phyloP scores from a whole-genome alignment of 1,140 invertebrate genomes.

The Heterodera schachtii region DNA sequence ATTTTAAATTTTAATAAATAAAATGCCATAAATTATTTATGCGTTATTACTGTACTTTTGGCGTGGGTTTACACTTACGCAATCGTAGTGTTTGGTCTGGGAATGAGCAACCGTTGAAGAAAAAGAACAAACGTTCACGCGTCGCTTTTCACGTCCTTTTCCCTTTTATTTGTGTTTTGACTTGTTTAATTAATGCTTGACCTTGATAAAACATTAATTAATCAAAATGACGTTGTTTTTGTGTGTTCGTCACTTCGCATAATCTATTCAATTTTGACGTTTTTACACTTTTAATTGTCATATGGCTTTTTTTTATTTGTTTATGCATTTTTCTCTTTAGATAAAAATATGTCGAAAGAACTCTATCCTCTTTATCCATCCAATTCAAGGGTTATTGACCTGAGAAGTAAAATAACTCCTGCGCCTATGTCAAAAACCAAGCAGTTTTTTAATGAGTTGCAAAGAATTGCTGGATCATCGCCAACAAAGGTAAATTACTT shows the following conservation, averaged over 20 bases:
- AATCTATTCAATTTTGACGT: neutral
- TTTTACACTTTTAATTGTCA: slow-evolving; percentile 5
- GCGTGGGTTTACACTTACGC: neutral
- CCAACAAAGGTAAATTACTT: slow-evolving; percentile 12
- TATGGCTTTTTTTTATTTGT: slow-evolving; percentile 2
- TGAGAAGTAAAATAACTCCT: slow-evolving; percentile 30
- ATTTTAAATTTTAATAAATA: neutral
- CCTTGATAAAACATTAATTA: neutral
- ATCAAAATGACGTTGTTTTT: neutral
- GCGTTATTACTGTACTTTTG: neutral
- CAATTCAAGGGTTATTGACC: slow-evolving; percentile 35
- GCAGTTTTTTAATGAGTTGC: slow-evolving; percentile 32
- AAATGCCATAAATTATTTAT: neutral
- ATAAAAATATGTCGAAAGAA: slow-evolving; percentile 21
- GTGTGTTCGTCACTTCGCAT: neutral
- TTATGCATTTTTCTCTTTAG: slow-evolving; percentile 15
- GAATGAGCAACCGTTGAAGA: neutral
- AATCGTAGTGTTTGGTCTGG: neutral
- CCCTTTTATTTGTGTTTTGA: neutral
- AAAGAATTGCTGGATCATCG: slow-evolving; percentile 25
- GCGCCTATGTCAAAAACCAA: slow-evolving; percentile 35
- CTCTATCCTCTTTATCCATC: slow-evolving; percentile 41
- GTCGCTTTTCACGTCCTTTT: neutral
- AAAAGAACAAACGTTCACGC: neutral
- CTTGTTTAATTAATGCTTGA: neutral